Evolutionary conservation across 2,113 vertebrate genomes (phyloP).

Genomic region (Oceanodroma tethys): DNA sequence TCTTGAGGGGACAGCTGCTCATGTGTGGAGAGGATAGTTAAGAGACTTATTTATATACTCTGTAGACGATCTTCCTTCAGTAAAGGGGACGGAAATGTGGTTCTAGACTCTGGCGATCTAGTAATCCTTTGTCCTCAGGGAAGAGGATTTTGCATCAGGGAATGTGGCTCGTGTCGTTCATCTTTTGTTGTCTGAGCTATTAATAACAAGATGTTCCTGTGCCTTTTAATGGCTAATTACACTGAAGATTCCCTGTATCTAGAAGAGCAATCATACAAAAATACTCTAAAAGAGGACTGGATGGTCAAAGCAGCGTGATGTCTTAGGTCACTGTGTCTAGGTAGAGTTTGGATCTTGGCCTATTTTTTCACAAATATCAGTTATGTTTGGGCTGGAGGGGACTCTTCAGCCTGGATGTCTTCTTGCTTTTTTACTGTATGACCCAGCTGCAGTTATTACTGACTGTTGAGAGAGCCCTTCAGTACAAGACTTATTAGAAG

Average conservation of each 20-base stretch:
- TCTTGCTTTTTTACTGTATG: neutral
- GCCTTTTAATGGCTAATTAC: neutral
- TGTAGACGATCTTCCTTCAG: neutral
- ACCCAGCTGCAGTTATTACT: neutral
- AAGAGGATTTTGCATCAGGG: neutral
- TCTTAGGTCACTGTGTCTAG: neutral
- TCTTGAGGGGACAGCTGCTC: neutral
- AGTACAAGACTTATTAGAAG: neutral
- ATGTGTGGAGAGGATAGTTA: neutral
- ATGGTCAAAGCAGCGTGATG: neutral
- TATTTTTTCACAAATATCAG: neutral
- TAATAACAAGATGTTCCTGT: neutral
- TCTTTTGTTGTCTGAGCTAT: neutral
- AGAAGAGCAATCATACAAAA: neutral
- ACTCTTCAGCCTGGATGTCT: neutral
- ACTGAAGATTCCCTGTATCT: neutral
- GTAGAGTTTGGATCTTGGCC: neutral
- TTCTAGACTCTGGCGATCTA: neutral
- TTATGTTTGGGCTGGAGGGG: accelerated
- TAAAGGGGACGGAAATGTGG: neutral
- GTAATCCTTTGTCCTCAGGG: neutral
- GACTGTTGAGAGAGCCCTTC: neutral
- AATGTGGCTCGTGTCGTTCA: neutral
- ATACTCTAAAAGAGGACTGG: neutral
- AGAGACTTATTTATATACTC: neutral